Percentiles rank a stretch among this genome's conserved stretches.
phyloP scores from a whole-genome alignment of 2,113 vertebrate species.

The Sinocyclocheilus maitianheensis region DNA sequence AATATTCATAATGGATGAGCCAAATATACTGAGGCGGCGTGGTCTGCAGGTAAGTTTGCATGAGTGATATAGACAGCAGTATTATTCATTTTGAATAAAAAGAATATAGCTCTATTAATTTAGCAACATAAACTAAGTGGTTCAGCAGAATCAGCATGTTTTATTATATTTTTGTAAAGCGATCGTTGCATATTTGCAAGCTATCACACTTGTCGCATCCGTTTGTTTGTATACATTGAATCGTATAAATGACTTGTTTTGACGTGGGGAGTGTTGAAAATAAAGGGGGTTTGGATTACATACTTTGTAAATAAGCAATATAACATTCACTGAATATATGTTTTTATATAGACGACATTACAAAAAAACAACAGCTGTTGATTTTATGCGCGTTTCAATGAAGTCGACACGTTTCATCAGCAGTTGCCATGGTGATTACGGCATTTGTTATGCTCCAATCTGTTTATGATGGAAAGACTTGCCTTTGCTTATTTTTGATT shows the following conservation, averaged over 20 bases:
- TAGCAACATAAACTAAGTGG: neutral
- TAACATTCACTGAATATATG: neutral
- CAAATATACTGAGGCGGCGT: slow-evolving; percentile 76
- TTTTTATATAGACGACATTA: neutral
- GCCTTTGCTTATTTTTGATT: neutral
- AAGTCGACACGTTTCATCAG: slow-evolving; percentile 11
- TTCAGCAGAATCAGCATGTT: neutral
- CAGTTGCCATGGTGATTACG: slow-evolving; percentile 22
- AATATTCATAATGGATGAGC: slow-evolving; percentile 68
- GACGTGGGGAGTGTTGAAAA: neutral
- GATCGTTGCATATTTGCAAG: neutral
- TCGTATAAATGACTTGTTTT: neutral
- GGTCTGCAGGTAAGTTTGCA: slow-evolving; percentile 71
- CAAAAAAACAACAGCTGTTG: neutral
- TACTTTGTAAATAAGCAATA: neutral
- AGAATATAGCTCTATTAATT: neutral
- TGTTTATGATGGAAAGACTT: neutral
- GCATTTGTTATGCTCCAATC: neutral
- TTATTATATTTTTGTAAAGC: neutral
- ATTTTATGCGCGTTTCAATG: neutral
- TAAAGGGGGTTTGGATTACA: neutral
- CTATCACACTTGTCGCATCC: neutral
- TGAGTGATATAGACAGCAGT: neutral
- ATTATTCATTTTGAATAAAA: neutral
- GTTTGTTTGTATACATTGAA: neutral